Conservation (phyloP, 2,888 invertebrate species). For the Drosophila eohydei region DNA sequence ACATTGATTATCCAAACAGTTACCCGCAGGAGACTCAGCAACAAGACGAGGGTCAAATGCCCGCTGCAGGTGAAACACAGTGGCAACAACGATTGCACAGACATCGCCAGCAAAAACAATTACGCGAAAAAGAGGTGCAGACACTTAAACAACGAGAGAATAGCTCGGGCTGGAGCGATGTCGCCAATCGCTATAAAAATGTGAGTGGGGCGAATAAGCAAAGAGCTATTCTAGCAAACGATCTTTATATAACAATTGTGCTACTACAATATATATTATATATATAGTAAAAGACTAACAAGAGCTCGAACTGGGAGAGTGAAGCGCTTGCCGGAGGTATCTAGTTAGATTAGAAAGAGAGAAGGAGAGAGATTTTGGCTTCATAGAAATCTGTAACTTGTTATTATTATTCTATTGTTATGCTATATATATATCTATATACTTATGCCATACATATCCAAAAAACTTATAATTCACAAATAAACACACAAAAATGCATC, state of each 20-base stretch:
- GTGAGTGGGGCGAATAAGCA: constrained; percentile 17
- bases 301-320: too few species aligned
- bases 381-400: too few species aligned
- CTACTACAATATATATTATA: background rate
- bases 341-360: too few species aligned
- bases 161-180: background rate
- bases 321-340: too few species aligned
- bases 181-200: constrained; percentile 6
- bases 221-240: background rate
- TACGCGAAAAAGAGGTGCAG: constrained; percentile 12
- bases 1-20: constrained; percentile 39
- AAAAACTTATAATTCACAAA: too few species aligned
- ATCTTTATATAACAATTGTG: background rate
- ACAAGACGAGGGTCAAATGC: background rate
- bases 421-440: too few species aligned
- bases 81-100: background rate
- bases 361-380: too few species aligned
- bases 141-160: background rate
- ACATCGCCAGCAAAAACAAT: constrained; percentile 8
- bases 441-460: too few species aligned
- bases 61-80: background rate
- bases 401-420: too few species aligned
- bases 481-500: background rate
- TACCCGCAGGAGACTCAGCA: constrained; percentile 9
- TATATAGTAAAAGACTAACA: background rate